Conservation (phyloP, 2,113 vertebrate genomes). For the Melierax canorus region DNA sequence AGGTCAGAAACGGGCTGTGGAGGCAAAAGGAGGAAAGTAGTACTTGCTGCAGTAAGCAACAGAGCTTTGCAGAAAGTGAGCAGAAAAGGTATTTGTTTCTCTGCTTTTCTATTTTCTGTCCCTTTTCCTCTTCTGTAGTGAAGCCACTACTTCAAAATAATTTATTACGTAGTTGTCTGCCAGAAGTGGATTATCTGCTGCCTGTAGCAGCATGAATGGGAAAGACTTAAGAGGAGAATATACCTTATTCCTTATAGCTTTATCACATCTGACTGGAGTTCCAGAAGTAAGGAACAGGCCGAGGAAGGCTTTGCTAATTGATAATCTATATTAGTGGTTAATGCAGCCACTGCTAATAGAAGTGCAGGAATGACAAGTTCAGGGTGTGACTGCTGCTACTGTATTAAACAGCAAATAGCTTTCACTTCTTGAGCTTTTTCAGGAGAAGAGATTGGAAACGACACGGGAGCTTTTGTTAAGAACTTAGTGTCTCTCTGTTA, state of each 20-base stretch:
- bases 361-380: neutral
- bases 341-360: neutral
- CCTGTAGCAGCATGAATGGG: neutral
- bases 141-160: neutral
- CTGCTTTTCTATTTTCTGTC: neutral
- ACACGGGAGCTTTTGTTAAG: neutral
- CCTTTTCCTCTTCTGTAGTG: neutral
- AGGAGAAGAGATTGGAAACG: neutral
- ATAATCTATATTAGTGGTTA: neutral
- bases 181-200: neutral
- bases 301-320: neutral
- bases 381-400: neutral
- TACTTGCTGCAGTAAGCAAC: neutral
- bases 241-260: neutral
- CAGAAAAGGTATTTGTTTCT: neutral
- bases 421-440: neutral
- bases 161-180: neutral
- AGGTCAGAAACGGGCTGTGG: conserved; percentile 30
- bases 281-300: neutral
- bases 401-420: neutral
- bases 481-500: neutral
- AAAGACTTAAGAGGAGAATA: neutral
- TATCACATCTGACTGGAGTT: neutral
- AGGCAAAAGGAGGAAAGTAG: neutral
- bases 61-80: neutral